phyloP scores from a whole-genome alignment of 2,888 invertebrate genomes.

The Eucera pruinosa region DNA sequence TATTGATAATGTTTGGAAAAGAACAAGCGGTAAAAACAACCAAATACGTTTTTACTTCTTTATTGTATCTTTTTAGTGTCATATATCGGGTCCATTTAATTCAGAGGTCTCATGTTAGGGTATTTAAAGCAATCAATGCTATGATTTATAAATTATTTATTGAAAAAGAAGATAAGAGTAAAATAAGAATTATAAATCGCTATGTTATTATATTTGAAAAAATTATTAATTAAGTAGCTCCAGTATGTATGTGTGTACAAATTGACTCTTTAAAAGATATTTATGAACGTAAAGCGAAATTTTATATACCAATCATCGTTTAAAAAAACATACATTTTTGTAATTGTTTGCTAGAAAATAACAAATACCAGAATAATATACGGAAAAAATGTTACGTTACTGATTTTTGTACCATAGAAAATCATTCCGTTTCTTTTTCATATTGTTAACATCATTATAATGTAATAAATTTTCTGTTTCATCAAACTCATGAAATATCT shows the following conservation, averaged over 20 bases:
- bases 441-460: slow-evolving; percentile 39
- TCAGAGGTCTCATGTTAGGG: background rate
- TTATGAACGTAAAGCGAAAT: background rate
- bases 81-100: background rate
- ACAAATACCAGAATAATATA: background rate
- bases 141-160: slow-evolving; percentile 24
- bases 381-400: slow-evolving; percentile 20
- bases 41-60: slow-evolving; percentile 23
- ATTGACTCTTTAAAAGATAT: background rate
- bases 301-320: slow-evolving; percentile 8
- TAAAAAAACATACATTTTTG: slow-evolving; percentile 1
- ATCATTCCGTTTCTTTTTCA: slow-evolving; percentile 46
- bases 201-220: slow-evolving; percentile 12
- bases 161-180: background rate
- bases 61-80: background rate
- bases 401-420: slow-evolving; percentile 33
- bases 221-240: slow-evolving; percentile 15
- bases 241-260: slow-evolving; percentile 3
- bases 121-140: slow-evolving; percentile 26
- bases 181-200: background rate
- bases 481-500: slow-evolving; percentile 27
- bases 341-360: slow-evolving; percentile 3
- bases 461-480: slow-evolving; percentile 47
- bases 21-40: slow-evolving; percentile 14
- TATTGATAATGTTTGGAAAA: slow-evolving; percentile 23